Evolutionary conservation across 2,797 vertebrate species (phyloP), one percentile per base, ranked within the genome.

Genomic region (Fratercula arctica): DNA sequence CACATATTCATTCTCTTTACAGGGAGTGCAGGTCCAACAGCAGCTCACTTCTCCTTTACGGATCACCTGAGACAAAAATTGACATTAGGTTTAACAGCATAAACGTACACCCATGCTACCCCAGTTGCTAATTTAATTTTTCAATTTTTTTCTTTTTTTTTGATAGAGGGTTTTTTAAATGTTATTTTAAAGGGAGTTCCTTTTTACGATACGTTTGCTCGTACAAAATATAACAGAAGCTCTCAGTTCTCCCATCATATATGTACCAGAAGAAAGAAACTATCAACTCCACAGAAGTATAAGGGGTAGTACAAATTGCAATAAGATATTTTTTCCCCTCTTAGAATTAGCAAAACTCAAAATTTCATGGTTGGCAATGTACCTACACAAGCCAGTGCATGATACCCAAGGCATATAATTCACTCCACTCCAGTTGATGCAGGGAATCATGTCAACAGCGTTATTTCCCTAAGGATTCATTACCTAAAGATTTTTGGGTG

Each of bases 21-120:
- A 99, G 31, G 98, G 99, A 4, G 99, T 99, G 89, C 99, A 99
- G 12, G 99, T 99, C 99, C 99, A 99, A 46, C 99, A 99, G 90
- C 99, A 99, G 96, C 99, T 99, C 93, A 99, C 99, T 97, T 99
- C 99, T 39, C 99, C 99, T 97, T 99, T 99, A 94, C 99, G 99
- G 93, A 99, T 99, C 67, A 99, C 99, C 99, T 99, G 87, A 85
- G 16, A 70, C 7, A 85, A 94, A 96, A 94, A 67, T 43, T 39
- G 29, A 83, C 45, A 73, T 48, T 81, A 46, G 4, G 5, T 75
- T 90, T 63, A 90, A 21, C 26, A 66, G 4, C 16, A 50, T 21
- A 67, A 59, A 31, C 3, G 0, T 9, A 37, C 11, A 77, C 69
- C 61, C 13, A 7, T 21, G 29, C 19, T 79, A 13, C 3, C 6